Conservation (phyloP, 2,888 invertebrate species). For the Rutpela maculata region DNA sequence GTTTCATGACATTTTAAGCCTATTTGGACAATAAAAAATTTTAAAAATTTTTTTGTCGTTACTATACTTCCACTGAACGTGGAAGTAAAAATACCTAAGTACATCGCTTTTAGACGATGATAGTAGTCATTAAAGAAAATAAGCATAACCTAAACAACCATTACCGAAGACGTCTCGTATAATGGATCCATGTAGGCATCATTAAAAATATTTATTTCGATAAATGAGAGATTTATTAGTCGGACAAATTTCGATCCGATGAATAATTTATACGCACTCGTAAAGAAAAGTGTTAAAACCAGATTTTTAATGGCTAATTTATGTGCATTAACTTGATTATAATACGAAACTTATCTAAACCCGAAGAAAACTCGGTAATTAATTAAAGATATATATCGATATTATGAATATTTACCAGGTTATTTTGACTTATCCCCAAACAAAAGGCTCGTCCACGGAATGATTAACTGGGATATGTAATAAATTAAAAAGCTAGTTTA, state of each 20-base stretch:
- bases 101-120: neutral
- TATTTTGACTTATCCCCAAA: constrained; percentile 28
- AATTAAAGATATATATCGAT: constrained; percentile 36
- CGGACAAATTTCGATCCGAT: constrained; percentile 49
- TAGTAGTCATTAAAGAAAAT: constrained; percentile 15
- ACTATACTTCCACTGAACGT: no score
- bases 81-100: no score
- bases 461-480: constrained; percentile 60
- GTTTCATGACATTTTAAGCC: no score
- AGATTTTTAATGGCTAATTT: constrained; percentile 50
- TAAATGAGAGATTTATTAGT: constrained; percentile 48
- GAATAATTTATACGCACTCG: constrained; percentile 50
- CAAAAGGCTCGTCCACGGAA: constrained; percentile 39
- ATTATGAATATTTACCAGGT: constrained; percentile 38
- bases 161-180: constrained; percentile 6
- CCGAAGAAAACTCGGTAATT: constrained; percentile 29
- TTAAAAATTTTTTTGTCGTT: no score
- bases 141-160: constrained; percentile 27
- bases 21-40: no score
- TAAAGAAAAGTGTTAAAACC: constrained; percentile 52
- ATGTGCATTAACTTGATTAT: constrained; percentile 51
- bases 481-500: constrained; percentile 67
- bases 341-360: constrained; percentile 34
- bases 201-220: constrained; percentile 45
- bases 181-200: constrained; percentile 1